These are phyloP conservation scores for Heloderma charlesbogerti DNA, from an alignment of 2,113 vertebrate species.

Conservation along the genomic window DNA sequence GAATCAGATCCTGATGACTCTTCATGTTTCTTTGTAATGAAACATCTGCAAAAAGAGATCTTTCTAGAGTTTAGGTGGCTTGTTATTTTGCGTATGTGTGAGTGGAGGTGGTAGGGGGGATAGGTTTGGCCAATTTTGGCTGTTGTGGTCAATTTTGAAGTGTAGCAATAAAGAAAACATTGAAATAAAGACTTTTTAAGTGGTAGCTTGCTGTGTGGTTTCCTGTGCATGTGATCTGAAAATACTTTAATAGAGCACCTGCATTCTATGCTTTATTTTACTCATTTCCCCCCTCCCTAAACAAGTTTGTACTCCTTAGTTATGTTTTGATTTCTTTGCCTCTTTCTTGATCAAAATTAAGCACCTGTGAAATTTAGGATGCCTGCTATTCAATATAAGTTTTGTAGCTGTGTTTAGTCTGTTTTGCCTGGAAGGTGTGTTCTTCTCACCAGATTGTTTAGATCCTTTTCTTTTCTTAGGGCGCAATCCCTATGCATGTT, in stretches of 20 bases:
- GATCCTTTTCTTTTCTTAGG: neutral
- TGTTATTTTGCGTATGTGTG: neutral
- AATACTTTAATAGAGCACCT: constrained; percentile 48
- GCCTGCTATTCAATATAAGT: neutral
- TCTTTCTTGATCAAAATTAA: constrained; percentile 23
- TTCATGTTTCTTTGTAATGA: constrained; percentile 30
- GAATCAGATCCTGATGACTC: constrained; percentile 55
- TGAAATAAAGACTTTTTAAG: constrained; percentile 40
- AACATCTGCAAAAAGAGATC: constrained; percentile 40
- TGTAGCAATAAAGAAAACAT: constrained; percentile 54
- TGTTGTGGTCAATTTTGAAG: constrained; percentile 54
- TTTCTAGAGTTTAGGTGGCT: constrained; percentile 19
- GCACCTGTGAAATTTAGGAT: neutral
- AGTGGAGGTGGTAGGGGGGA: too few species aligned
- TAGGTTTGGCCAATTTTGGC: constrained; percentile 46
- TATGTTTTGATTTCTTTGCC: constrained; percentile 12
- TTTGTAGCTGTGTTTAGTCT: neutral
- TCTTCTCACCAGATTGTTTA: neutral
- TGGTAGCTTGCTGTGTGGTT: constrained; percentile 50
- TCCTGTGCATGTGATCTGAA: constrained; percentile 44
- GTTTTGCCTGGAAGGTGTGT: neutral
- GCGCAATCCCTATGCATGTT: neutral
- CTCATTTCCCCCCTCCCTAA: neutral
- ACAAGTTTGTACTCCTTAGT: neutral
- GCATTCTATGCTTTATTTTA: constrained; percentile 25